A percentile compares a stretch with the other conserved stretches of the same genome.
Evolutionary conservation across 2,113 vertebrate genomes (phyloP).

Genomic region (Proteles cristata): DNA sequence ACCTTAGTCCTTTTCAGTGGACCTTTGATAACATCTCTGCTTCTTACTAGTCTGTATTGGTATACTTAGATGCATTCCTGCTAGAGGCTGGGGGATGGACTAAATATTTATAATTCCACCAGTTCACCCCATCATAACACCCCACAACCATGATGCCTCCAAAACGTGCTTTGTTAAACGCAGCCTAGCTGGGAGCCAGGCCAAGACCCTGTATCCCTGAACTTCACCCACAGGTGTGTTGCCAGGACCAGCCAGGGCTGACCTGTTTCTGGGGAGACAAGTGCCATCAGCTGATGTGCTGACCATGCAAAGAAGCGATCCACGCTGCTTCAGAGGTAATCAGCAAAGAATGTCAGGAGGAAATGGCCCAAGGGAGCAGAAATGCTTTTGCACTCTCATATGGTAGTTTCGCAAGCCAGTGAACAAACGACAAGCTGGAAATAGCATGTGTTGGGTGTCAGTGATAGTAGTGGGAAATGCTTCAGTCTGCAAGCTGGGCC

Average conservation of each 20-base stretch:
- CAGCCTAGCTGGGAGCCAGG: neutral
- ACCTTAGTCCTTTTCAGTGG: neutral
- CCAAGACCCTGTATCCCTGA: neutral
- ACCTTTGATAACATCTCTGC: neutral
- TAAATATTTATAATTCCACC: constrained; percentile 11
- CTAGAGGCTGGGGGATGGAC: neutral
- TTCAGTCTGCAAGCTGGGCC: neutral
- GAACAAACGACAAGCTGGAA: constrained; percentile 54
- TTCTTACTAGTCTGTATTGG: neutral
- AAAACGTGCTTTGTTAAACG: neutral
- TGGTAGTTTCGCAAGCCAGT: constrained; percentile 31
- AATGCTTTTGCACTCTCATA: constrained; percentile 21
- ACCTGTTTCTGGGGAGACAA: neutral
- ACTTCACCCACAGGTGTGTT: neutral
- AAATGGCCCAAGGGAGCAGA: constrained; percentile 36
- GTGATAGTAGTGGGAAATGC: neutral
- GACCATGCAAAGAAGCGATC: constrained; percentile 16
- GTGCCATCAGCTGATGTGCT: neutral
- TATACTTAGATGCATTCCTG: neutral
- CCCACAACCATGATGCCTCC: neutral
- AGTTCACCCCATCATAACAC: neutral
- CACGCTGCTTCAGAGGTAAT: constrained; percentile 54
- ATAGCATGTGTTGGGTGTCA: neutral
- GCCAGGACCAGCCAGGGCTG: neutral
- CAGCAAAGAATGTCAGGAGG: constrained; percentile 66